Base-by-base conservation (phyloP, 2,888 invertebrate genomes). In the Drosophila yooni region DNA sequence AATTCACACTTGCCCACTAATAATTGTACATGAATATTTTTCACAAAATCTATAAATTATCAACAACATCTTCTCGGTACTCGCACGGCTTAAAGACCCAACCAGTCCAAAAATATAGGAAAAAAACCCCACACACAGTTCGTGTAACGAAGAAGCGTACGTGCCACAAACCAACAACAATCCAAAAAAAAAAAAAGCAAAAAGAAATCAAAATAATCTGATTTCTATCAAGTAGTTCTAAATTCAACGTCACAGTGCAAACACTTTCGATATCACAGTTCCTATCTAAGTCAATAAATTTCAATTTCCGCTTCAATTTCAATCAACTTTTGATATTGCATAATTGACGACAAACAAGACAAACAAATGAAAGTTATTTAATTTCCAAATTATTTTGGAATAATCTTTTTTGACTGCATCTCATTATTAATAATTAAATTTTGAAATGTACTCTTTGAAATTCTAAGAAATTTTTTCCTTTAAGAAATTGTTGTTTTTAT, bases 11-110 rank as follows among this genome's bases (percentile, higher is more conserved):
- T 79, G 66, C 33, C 31, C 67, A 76, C 91, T 90, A 91, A 90
- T 82, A 80, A 85, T 91, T 82, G 70, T 75, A 88, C 88, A 83
- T 90, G 85, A 91, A 88, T 89, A 89, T 89, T 89, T 89, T 83
- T 69, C 79, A 86, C 79, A 86, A 88, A 91, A 83, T 89, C 79
- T 75, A 79, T 80, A 81, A 82, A 82, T 89, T 79, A 88, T 90
- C 89, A 86, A 77, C 71, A 73, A 71, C 68, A 67, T 78, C 72
- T 65, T 72, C 38, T 65, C 31, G n/a, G 51, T 25, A 53, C 75
- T 46, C 43, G 25, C 48, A 40, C 56, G 33, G 52, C 50, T 25
- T 51, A 52, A 58, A 56, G 43, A 29, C 58, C 27, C 50, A 57
- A 11, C 51, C 46, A 65, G 59, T 52, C 31, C 36, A 31, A 59